Conservation (phyloP, 2,797 vertebrate genomes). For the Holocentrus rufus region DNA sequence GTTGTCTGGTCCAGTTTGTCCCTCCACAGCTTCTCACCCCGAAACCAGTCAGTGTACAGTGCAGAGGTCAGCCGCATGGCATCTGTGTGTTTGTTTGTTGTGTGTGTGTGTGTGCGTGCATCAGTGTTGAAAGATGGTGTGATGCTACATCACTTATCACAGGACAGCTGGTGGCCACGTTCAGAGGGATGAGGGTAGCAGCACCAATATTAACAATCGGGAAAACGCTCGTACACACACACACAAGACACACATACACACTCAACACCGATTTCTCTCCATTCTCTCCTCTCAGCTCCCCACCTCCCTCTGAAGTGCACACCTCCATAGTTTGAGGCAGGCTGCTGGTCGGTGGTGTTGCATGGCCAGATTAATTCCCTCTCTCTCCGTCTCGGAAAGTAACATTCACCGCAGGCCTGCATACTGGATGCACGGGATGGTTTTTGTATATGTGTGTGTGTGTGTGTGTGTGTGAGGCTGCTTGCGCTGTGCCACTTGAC, state of each 20-base stretch:
- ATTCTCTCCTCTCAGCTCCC: slow-evolving; percentile 22
- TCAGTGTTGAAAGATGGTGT: slow-evolving; percentile 32
- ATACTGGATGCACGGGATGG: no score
- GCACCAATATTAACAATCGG: neutral
- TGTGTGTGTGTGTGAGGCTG: neutral
- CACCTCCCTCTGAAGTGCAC: neutral
- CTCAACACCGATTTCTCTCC: slow-evolving; percentile 47
- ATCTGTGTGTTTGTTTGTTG: slow-evolving; percentile 18
- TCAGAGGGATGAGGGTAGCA: slow-evolving; percentile 18
- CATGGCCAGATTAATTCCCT: slow-evolving; percentile 11
- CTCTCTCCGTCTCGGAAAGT: neutral
- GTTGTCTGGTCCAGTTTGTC: slow-evolving; percentile 38
- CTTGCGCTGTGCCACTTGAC: neutral
- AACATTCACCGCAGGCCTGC: slow-evolving; percentile 5
- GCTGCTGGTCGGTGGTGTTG: neutral
- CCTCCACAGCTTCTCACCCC: slow-evolving; percentile 38
- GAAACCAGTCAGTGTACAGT: slow-evolving; percentile 14
- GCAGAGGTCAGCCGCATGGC: slow-evolving; percentile 29
- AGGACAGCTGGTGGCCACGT: slow-evolving; percentile 66
- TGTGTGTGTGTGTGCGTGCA: slow-evolving; percentile 20
- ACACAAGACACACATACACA: neutral
- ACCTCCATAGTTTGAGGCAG: slow-evolving; percentile 22
- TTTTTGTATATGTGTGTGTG: neutral
- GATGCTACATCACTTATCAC: slow-evolving; percentile 60
- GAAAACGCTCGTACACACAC: slow-evolving; percentile 4